Base-by-base conservation (phyloP, 2,797 vertebrate genomes). In the Aldrovandia affinis region DNA sequence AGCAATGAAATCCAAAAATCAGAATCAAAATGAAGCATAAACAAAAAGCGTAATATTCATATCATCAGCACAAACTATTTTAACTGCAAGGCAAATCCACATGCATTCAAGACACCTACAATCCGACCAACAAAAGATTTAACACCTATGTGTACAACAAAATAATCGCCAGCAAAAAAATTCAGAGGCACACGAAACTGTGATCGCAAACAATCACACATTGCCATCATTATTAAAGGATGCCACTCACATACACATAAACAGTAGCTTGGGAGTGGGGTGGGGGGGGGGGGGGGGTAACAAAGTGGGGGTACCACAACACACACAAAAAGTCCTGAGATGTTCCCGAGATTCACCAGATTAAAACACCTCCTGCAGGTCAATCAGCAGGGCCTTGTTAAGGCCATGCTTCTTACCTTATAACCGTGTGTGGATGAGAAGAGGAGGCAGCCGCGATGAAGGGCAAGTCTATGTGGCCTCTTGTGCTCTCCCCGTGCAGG, bases 341-440 rank as follows among this genome's bases (percentile, higher is more conserved):
- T 78, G 50, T 83, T 42, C 79, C n/a, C 77, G 42, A 47, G 18
- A 73, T 75, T 78, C 20, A 80, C 7, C 0, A 55, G 54, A 39
- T 52, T 22, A 18, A 7, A 25, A 42, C 73, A 59, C 75, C 14
- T 18, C 18, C n/a, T 36, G 77, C 77, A 61, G 4, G 30, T 3
- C 12, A 83, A 65, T 75, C 33, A 52, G 44, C 25, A 63, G 42
- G 7, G 28, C 80, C 10, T 44, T 47, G 4, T 10, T 30, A 54
- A 2, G 75, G 14, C 85, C 84, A 82, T 54, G 18, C 15, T 86
- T 83, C 81, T 2, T 39, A 59, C 22, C 94, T 95, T 89, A 95
- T 95, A 10, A 70, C 93, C 54, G 89, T 14, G 0, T n/a, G 75
- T 50, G 30, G 79, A 57, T 39, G 44, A 63, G 47, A 70, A 65